Conservation (phyloP, 2,113 vertebrate genomes). For the Mystacornis crossleyi region DNA sequence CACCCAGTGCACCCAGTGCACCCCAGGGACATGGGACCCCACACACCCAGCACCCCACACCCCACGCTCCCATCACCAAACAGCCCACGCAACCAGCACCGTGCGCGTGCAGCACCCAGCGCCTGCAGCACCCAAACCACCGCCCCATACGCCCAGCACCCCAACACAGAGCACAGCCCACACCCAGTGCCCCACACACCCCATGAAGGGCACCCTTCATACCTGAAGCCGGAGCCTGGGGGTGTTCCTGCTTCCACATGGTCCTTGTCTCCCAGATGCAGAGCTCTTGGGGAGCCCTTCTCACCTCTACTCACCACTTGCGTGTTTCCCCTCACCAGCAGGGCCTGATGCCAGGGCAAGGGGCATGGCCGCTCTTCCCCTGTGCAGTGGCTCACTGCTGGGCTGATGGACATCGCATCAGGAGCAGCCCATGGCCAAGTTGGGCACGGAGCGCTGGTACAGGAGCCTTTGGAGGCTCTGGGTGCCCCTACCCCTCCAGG, state of each 20-base stretch:
- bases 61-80: background rate
- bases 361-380: rapidly evolving
- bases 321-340: rapidly evolving
- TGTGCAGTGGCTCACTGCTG: rapidly evolving
- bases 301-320: background rate
- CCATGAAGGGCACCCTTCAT: background rate
- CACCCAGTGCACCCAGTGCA: background rate
- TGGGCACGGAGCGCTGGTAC: rapidly evolving
- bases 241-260: rapidly evolving
- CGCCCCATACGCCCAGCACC: rapidly evolving
- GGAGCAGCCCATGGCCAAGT: rapidly evolving
- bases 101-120: rapidly evolving
- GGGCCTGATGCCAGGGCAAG: background rate
- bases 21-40: too few species aligned
- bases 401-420: rapidly evolving
- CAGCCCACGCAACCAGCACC: background rate
- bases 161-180: rapidly evolving
- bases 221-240: rapidly evolving
- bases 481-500: background rate
- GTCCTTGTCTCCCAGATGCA: background rate
- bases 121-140: background rate
- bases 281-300: background rate
- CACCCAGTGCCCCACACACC: background rate
- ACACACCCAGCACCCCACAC: background rate
- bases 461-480: background rate